Base-by-base conservation (phyloP, 2,113 vertebrate species). In the Rhinoptilus africanus region DNA sequence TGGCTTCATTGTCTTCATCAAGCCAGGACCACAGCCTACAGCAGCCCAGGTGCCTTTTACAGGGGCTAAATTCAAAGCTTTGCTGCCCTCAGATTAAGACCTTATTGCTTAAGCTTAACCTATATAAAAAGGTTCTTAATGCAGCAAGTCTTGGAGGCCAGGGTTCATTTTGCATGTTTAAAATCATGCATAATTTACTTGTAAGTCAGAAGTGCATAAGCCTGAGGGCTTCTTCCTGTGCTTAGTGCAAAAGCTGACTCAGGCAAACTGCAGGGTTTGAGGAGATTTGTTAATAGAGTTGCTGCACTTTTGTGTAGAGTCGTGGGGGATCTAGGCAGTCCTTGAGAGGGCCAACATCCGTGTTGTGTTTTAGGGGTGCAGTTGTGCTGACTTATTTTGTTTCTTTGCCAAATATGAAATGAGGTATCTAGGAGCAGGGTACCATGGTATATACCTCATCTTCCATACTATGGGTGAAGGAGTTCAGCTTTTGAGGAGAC, bases 101-200 rank as follows among this genome's bases (percentile, higher is more conserved):
- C 45, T 62, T 69, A 37, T 89, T 92, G 39, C 84, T 88, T 77
- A 88, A 86, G 45, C 22, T 71, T 50, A 37, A 78, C 4, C 45
- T 84, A 5, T 28, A 6, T 63, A 39, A 88, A 90, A 16, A 12
- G 2, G 12, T 50, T 89, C 39, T 80, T 92, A 57, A 47, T 63
- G 77, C 47, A 50, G 79, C 57, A 68, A 79, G 48, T 4, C 59
- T 76, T 53, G 79, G 50, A 83, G 72, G 41, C 28, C 72, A 60
- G n/a, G 24, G 30, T 59, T 66, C n/a, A 77, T 56, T 96, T 77
- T 76, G 30, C 47, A 11, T 88, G 62, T 66, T 79, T 76, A 48
- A 76, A 78, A 37, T 39, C 21, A 93, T 63, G 37, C 67, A 88
- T 92, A 88, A 96, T 94, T 96, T 78, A 90, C 32, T 45, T 80